Conservation (phyloP, 2,797 vertebrate genomes). For the Chiroxiphia lanceolata region DNA sequence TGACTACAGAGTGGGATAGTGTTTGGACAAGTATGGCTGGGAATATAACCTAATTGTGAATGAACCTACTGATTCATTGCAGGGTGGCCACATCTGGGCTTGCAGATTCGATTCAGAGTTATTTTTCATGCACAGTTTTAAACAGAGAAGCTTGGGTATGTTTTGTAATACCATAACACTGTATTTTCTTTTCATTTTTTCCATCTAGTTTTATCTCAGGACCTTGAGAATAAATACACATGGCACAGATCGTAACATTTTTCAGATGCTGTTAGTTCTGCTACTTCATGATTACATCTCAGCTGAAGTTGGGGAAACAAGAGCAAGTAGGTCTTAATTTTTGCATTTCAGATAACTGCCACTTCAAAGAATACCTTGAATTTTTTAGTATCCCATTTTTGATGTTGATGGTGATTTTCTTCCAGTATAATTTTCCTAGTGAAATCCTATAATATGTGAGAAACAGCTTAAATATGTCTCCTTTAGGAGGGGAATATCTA, state of each 20-base stretch:
- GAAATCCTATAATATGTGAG: background rate
- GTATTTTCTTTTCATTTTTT: constrained; percentile 61
- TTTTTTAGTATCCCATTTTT: background rate
- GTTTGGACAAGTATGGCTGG: background rate
- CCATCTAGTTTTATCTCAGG: constrained; percentile 79
- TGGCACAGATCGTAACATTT: constrained; percentile 81
- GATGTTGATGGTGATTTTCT: background rate
- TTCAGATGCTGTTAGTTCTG: constrained; percentile 82
- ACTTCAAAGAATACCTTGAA: background rate
- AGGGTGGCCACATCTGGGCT: background rate
- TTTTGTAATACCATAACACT: background rate
- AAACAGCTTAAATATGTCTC: background rate
- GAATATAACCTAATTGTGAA: background rate
- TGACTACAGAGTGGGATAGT: background rate
- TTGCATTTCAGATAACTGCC: background rate
- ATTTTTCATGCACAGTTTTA: background rate
- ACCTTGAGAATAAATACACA: constrained; percentile 76
- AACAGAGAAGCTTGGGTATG: background rate
- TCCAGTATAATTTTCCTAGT: background rate
- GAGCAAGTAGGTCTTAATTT: constrained; percentile 88
- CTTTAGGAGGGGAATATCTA: background rate
- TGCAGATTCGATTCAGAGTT: background rate
- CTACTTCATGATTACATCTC: constrained; percentile 80
- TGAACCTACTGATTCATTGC: background rate
- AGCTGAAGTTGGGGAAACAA: constrained; percentile 90